Base-by-base conservation (phyloP, 2,888 invertebrate genomes). In the Drosophila nigricruria region DNA sequence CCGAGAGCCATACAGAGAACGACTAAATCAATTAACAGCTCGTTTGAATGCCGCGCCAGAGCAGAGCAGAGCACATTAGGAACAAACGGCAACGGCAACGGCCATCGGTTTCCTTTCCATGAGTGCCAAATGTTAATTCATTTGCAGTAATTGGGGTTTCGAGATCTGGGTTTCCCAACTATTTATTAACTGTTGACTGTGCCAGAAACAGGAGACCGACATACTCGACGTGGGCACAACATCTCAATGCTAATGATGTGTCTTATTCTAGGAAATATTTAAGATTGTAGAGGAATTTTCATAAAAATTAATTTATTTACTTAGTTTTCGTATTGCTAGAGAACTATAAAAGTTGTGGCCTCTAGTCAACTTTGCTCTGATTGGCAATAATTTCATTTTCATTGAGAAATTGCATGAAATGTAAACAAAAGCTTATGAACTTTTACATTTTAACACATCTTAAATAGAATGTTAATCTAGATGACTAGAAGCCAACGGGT, bases 1-100 rank as follows among this genome's bases (percentile, higher is more conserved):
- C 5, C 27, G 27, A 47, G 47, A 47, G 47, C 47, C 73, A 73
- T 63, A 36, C 58, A 34, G 16, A 23, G 54, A 84, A 75, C 82
- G 81, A 75, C 85, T 88, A 88, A 86, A 86, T 86, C 86, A 86
- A 89, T 86, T 89, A 88, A 89, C 86, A 86, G 89, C 82, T 86
- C 86, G 71, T 89, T 86, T 73, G 69, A 69, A 68, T 68, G 83
- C 83, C 70, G 86, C 80, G 86, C 80, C 79, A 67, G 71, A 65
- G 71, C 65, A n/a, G n/a, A n/a, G n/a, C n/a, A n/a, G n/a, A n/a
- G n/a, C n/a, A n/a, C n/a, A 20, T 10, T 34, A 27, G 50, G 12
- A 54, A n/a, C 43, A 23, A 54, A 12, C 10, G 49, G 18, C 49
- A 27, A 16, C 12, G 50, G 32, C 50, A 53, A 38, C 53, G 32